Conservation (phyloP, 2,113 vertebrate genomes). For the Engraulis encrasicolus region DNA sequence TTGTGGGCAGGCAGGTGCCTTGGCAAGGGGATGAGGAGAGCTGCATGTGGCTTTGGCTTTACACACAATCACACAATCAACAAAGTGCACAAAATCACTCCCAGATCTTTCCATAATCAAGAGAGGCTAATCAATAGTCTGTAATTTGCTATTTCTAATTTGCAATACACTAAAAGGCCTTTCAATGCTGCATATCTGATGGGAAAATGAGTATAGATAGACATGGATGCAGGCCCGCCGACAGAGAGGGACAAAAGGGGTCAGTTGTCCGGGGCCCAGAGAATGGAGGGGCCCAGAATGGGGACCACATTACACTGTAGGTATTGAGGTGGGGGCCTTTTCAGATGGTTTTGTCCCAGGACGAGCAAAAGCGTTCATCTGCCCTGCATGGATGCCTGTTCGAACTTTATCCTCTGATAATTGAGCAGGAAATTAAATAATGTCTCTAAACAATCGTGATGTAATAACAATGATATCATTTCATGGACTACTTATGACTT, state of each 20-base stretch:
- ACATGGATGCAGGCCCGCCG: background rate
- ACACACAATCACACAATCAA: constrained; percentile 51
- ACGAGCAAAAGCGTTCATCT: no score
- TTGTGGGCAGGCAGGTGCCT: constrained; percentile 36
- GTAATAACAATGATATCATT: background rate
- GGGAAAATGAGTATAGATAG: background rate
- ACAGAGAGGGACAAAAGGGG: no score
- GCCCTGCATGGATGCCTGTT: no score
- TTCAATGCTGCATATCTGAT: background rate
- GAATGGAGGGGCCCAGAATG: no score
- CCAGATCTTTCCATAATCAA: constrained; percentile 43
- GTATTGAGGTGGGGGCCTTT: no score
- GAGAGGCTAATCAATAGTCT: background rate
- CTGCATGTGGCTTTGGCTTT: constrained; percentile 32
- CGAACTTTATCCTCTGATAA: background rate
- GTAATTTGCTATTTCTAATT: no score
- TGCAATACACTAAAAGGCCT: background rate
- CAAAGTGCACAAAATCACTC: constrained; percentile 48
- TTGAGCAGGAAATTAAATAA: background rate
- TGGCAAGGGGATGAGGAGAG: constrained; percentile 30
- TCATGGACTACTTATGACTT: background rate
- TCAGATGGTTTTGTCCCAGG: no score
- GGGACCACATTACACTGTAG: no score
- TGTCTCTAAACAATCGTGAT: background rate
- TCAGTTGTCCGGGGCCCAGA: no score